A percentile compares a stretch with the other conserved stretches of the same genome.
Conservation (phyloP, 30 jellyfish, hydroid and myxozoan species). For the Hydractinia echinata region DNA sequence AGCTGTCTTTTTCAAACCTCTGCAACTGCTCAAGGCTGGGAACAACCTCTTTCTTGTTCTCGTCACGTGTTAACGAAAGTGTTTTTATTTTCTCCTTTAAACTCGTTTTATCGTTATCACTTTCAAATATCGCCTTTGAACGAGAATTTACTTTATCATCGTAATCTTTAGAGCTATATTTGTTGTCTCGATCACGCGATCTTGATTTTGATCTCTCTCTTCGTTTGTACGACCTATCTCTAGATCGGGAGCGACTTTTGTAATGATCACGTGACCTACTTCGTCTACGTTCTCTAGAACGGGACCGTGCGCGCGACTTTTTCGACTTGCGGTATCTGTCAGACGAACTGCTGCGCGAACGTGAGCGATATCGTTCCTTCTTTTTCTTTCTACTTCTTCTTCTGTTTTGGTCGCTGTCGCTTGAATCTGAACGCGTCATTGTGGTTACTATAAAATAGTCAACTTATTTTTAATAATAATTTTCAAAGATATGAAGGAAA, state of each 20-base stretch:
- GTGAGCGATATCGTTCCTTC: constrained; percentile 21
- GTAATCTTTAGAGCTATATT: background rate
- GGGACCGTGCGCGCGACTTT: constrained; percentile 11
- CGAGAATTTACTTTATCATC: background rate
- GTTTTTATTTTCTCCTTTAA: constrained; percentile 30
- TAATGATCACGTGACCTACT: constrained; percentile 17
- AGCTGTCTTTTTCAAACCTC: constrained; percentile 32
- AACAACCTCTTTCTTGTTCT: constrained; percentile 13
- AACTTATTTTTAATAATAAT: too few species aligned
- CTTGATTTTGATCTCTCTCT: constrained; percentile 13
- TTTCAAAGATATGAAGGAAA: too few species aligned
- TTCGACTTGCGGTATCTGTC: constrained; percentile 16
- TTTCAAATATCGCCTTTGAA: background rate
- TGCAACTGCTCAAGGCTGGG: constrained; percentile 23
- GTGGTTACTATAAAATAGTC: too few species aligned
- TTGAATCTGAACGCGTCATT: constrained; percentile 29
- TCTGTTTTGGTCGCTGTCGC: constrained; percentile 12
- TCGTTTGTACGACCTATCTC: constrained; percentile 3
- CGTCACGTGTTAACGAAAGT: constrained; percentile 7
- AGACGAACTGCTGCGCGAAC: constrained; percentile 26
- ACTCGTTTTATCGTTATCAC: background rate
- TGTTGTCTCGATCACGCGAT: background rate
- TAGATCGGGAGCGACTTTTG: constrained; percentile 18
- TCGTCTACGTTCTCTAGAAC: constrained; percentile 26
- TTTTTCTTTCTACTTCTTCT: constrained; percentile 17